Evolutionary conservation across 2,888 invertebrate genomes (phyloP), one percentile per base, ranked within the genome.

Genomic region (Galerucella calmariensis): DNA sequence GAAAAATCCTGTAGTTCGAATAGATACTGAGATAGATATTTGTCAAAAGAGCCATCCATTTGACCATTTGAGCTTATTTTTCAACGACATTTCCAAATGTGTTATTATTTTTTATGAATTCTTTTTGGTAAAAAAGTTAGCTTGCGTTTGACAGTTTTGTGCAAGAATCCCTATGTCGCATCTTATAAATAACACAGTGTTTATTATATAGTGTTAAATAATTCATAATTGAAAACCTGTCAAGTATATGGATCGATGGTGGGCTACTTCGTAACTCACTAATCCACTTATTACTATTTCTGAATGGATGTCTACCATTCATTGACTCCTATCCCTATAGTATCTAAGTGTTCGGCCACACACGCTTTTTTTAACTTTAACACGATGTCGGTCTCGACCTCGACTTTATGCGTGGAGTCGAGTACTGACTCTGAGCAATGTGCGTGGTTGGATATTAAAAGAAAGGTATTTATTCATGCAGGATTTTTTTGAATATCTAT

Each of bases 241-340:
- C 59, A 68, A 56, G n/a, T 41, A 66, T 46, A 46, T 35, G 24
- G 14, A 41, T 14, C 14, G n/a, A n/a, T 63, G n/a, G 44, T 63
- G 16, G 44, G 44, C 44, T 44, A n/a, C n/a, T 63, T 27, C 12
- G 27, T n/a, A 27, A 51, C 24, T 72, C 61, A 72, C 62, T 75
- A 75, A 75, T 73, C 67, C 70, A 73, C 73, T 75, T 69, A 66
- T 61, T 67, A 66, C 27, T 69, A 62, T 69, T 73, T 67, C 53
- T 73, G 67, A 73, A 75, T 73, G 75, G 67, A 72, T 63, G 53
- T 62, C 61, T 56, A 67, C 63, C 59, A 63, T 75, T 69, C 72
- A 70, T 73, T 73, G 72, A 70, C 41, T 73, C 62, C 8, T 41
- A 41, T 41, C 8, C 8, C 5, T 53, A 53, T 70, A 16, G 48